Conservation (phyloP, 2,888 invertebrate species). For the Sericinus montela region DNA sequence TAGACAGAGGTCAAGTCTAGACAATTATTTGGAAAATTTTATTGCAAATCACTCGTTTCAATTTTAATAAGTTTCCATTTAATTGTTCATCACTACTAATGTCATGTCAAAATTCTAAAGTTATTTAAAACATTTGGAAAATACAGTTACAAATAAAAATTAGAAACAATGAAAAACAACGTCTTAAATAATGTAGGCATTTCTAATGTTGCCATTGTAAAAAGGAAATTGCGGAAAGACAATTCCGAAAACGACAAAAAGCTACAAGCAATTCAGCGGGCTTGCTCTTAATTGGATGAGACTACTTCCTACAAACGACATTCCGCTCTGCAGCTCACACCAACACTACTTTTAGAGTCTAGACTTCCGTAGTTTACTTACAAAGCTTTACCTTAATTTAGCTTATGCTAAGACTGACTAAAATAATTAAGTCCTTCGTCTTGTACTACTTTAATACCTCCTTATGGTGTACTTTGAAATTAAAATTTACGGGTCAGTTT, state of each 20-base stretch:
- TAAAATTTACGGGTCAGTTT: conserved; percentile 34
- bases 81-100: too few relatives aligned
- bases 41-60: too few relatives aligned
- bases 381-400: conserved; percentile 29
- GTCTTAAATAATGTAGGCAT: conserved; percentile 28
- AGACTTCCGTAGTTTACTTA: conserved; percentile 43
- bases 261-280: conserved; percentile 69
- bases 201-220: conserved; percentile 42
- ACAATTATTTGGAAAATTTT: too few relatives aligned
- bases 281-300: conserved; percentile 75
- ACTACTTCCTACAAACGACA: conserved; percentile 72
- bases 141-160: too few relatives aligned
- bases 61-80: too few relatives aligned
- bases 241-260: conserved; percentile 71
- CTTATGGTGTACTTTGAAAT: conserved; percentile 17
- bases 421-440: conserved; percentile 16
- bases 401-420: conserved; percentile 8
- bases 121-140: too few relatives aligned
- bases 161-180: not conserved
- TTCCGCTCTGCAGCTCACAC: conserved; percentile 29
- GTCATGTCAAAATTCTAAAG: too few relatives aligned
- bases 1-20: too few relatives aligned
- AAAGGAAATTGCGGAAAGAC: conserved; percentile 53
- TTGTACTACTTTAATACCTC: conserved; percentile 7
- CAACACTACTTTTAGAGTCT: conserved; percentile 23